Base-by-base conservation (phyloP, 2,797 vertebrate genomes). In the Sternarchorhynchus goeldii region DNA sequence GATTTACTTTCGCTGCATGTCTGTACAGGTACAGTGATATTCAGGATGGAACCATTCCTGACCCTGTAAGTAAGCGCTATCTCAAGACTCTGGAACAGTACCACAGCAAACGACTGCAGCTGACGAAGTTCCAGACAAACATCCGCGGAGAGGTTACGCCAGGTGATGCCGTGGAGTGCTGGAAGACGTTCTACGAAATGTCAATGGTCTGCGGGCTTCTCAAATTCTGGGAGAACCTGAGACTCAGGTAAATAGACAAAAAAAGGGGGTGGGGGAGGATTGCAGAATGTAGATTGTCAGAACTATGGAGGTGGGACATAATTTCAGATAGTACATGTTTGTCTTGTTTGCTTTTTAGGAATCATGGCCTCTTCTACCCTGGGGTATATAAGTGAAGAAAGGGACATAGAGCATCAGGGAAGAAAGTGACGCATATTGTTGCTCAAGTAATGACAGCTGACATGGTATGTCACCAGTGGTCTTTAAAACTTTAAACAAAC, bases 161-260 rank as follows among this genome's bases (percentile, higher is more conserved):
- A 8, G 87, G 85, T 63, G 87, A 91, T 82, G 89, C 88, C 31
- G 88, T 90, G 17, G 88, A 91, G 68, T 89, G 89, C 63, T 88
- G 89, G 89, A 87, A 89, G 82, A 92, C 73, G 10, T 90, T 89
- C 86, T 92, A 91, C 20, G 91, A 92, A 80, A 86, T 92, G 74
- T 85, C 88, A 55, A 91, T 92, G 86, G 82, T 92, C 1, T 83
- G 84, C 39, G 87, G 89, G 36, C 64, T 91, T 45, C 66, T 91
- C 83, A 91, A 91, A 78, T 88, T 88, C 84, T 87, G 86, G 89
- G 88, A 93, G 60, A 85, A 89, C 71, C 64, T 91, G 64, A 73
- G 34, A 10, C 88, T 90, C 66, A 69, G 76, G 85, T 88, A 88
- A 82, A 31, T n/a, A n/a, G n/a, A n/a, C n/a, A n/a, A n/a, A n/a